Conservation (phyloP, 2,888 invertebrate species). For the Alviniconcha strummeri region DNA sequence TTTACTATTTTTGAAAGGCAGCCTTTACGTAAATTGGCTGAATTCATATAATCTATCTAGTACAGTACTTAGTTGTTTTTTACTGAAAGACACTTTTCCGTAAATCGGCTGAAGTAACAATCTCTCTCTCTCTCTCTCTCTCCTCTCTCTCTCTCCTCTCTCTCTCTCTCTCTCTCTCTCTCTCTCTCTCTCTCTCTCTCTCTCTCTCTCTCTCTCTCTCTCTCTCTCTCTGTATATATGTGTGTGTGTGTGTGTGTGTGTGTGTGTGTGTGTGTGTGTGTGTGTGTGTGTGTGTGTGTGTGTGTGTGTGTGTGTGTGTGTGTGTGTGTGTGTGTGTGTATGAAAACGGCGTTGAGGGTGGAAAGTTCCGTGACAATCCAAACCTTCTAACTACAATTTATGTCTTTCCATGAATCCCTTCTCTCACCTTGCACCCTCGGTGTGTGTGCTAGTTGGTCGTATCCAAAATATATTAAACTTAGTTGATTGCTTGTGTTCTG, state of each 20-base stretch:
- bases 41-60: too few species aligned
- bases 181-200: background rate
- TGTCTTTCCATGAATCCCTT: background rate
- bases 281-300: conserved; percentile 29
- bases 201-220: conserved; percentile 15
- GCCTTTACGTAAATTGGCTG: background rate
- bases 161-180: conserved; percentile 3
- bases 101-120: background rate
- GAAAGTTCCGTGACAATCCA: background rate
- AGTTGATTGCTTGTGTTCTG: background rate
- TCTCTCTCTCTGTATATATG: background rate
- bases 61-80: too few species aligned
- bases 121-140: too few species aligned
- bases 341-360: background rate
- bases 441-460: background rate
- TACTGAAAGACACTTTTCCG: background rate
- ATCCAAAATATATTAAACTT: too few species aligned
- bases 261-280: conserved; percentile 19
- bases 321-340: conserved; percentile 12
- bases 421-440: background rate
- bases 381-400: background rate
- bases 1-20: too few species aligned
- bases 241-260: conserved; percentile 4
- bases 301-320: too few species aligned
- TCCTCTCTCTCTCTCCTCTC: too few species aligned